A percentile compares a stretch with the other conserved stretches of the same genome.
phyloP scores from a whole-genome alignment of 2,888 invertebrate genomes.

The Patella pellucida region DNA sequence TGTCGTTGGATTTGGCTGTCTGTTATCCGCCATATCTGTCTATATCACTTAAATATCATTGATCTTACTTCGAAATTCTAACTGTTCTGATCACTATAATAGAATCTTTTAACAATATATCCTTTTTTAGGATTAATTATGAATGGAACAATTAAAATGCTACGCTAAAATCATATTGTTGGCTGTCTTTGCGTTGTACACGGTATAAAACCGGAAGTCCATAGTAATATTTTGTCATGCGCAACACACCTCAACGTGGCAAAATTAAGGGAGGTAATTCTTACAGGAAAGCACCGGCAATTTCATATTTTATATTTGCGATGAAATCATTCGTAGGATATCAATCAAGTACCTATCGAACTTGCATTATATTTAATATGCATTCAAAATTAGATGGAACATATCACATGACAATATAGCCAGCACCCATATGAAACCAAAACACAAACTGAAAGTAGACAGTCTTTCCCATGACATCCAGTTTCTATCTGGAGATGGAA shows the following conservation, averaged over 20 bases:
- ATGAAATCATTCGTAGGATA: too few species aligned
- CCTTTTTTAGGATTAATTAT: neutral
- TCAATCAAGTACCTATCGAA: too few species aligned
- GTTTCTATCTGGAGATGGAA: too few species aligned
- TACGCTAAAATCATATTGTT: constrained; percentile 18
- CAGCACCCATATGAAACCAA: too few species aligned
- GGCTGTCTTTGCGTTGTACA: constrained; percentile 31
- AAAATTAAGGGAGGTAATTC: constrained; percentile 14
- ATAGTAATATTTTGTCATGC: constrained; percentile 4
- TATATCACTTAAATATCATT: neutral
- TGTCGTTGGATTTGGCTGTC: neutral
- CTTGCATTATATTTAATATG: too few species aligned
- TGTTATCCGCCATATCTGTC: neutral
- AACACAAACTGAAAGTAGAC: too few species aligned
- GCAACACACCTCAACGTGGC: constrained; percentile 18
- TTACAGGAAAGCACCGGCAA: neutral
- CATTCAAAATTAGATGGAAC: too few species aligned
- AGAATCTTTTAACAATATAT: neutral
- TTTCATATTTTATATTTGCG: too few species aligned
- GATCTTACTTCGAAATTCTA: too few species aligned
- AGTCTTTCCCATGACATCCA: too few species aligned
- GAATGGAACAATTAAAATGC: neutral
- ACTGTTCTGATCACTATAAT: too few species aligned
- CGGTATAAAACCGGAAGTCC: constrained; percentile 43
- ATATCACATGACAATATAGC: too few species aligned